These are phyloP conservation scores for Nycticorax nycticorax DNA, from an alignment of 2,113 vertebrate genomes.

Conservation along the genomic window DNA sequence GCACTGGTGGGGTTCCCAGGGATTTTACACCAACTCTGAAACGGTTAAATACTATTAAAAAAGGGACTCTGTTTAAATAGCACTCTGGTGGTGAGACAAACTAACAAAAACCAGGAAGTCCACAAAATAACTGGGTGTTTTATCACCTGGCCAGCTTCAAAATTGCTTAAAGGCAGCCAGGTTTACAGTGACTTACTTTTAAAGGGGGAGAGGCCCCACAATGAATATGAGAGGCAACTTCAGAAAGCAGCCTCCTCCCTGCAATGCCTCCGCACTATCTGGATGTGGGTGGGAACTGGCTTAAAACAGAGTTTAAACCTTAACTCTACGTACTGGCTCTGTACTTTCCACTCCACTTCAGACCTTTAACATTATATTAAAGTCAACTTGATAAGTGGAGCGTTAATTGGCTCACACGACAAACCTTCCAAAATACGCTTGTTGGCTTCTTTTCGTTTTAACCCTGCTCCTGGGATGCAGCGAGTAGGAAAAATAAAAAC, in stretches of 20 bases:
- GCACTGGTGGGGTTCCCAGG: neutral
- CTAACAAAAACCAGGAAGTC: neutral
- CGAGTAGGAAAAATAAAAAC: neutral
- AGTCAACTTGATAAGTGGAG: neutral
- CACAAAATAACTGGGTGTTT: neutral
- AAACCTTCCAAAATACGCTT: neutral
- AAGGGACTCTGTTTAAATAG: neutral
- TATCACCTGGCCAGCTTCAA: neutral
- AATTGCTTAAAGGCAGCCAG: neutral
- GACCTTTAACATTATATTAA: neutral
- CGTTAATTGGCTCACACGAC: neutral
- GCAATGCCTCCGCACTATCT: neutral
- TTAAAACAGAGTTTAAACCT: neutral
- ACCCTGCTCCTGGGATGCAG: neutral
- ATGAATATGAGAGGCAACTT: neutral
- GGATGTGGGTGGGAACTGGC: neutral
- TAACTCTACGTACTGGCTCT: neutral
- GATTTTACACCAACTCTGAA: neutral
- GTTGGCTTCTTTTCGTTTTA: neutral
- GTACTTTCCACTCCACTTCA: slow-evolving; percentile 14
- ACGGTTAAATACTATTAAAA: neutral
- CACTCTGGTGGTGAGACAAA: neutral
- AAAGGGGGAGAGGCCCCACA: neutral
- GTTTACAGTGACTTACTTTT: neutral
- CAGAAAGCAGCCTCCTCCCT: neutral